Base-by-base conservation (phyloP, 2,888 invertebrate species). In the Agrotis segetum region DNA sequence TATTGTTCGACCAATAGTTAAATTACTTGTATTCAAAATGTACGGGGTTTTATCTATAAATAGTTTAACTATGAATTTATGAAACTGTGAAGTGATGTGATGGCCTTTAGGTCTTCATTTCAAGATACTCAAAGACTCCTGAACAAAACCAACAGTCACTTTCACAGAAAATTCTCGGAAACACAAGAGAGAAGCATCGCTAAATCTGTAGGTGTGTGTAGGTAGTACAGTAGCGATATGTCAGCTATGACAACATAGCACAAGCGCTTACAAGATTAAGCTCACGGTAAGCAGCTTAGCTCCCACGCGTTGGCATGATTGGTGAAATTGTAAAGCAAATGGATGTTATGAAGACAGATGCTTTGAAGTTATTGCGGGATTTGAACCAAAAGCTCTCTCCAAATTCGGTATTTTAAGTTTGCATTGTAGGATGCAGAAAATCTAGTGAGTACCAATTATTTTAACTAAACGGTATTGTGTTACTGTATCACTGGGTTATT, bases 241-340 rank as follows among this genome's bases (percentile, higher is more conserved):
- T 64, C 24, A 60, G 73, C 60, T 19, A 34, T 13, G 58, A 34
- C 71, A 62, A 65, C 59, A 72, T 79, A 79, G 74, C 79, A 56
- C 60, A 76, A 76, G 55, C 44, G 71, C 62, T 71, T 71, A 78
- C 78, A n/a, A 52, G 71, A 47, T 62, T 71, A 58, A 76, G 74
- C 66, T 56, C 29, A 21, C 29, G 50, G 55, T 79, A 79, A 79
- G 75, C 75, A 50, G 79, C 75, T 73, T 76, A 76, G 11, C 73
- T 73, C 73, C 75, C 66, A 79, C 75, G 73, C 66, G 11, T 13
- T 29, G 74, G 62, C 55, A 58, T 52, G 74, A 40, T 56, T 79
- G 60, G 79, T 73, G 79, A 66, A 66, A 65, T 49, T 65, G 60
- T 56, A 19, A 16, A 16, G 65, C n/a, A 60, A 46, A 53, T 64